Conservation (phyloP, 1,140 invertebrate species). For the Semibalanus balanoides region DNA sequence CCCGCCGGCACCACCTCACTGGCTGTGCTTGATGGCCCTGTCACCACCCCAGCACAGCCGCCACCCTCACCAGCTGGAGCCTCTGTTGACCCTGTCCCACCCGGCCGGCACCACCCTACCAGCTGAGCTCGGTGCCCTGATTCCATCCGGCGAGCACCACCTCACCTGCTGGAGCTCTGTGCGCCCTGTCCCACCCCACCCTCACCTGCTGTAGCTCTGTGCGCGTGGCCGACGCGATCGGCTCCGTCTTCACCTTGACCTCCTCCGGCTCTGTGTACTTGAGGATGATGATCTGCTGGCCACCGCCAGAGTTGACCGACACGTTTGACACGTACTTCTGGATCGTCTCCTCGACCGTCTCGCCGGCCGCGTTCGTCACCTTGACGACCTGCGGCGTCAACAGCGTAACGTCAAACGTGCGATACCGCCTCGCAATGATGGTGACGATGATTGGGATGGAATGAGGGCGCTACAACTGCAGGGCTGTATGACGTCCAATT, state of each 20-base stretch:
- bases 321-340: background rate
- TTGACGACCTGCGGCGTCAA: background rate
- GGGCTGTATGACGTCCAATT: no score
- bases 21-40: no score
- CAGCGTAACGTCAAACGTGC: no score
- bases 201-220: background rate
- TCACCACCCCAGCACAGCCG: no score
- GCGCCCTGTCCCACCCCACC: background rate
- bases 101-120: background rate
- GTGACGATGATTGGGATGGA: no score
- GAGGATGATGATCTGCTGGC: constrained; percentile 3
- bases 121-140: background rate
- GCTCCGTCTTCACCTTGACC: no score
- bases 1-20: no score
- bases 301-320: no score
- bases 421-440: no score
- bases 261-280: background rate
- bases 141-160: background rate
- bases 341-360: background rate
- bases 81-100: background rate
- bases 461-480: no score
- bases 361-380: background rate
- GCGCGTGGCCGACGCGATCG: no score
- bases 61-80: no score
- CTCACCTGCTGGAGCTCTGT: background rate